Conservation (phyloP, 2,888 invertebrate species). For the Megastigmus dorsalis region DNA sequence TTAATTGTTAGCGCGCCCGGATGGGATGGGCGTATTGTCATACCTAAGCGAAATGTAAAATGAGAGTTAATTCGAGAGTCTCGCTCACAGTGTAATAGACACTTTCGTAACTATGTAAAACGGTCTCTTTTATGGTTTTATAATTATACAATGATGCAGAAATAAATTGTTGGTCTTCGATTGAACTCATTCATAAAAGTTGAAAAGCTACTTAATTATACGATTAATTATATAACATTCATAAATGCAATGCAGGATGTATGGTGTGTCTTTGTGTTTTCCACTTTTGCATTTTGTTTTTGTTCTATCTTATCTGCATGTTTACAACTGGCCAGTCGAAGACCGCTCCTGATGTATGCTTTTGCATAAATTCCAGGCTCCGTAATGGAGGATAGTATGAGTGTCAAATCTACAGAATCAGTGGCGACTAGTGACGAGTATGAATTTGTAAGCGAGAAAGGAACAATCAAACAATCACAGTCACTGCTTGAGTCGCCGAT, state of each 20-base stretch:
- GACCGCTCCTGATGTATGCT: slow-evolving; percentile 13
- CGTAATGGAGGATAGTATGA: slow-evolving; percentile 81
- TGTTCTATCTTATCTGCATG: slow-evolving; percentile 27
- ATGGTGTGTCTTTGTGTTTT: not conserved
- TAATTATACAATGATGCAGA: too few species aligned
- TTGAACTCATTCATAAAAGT: not conserved
- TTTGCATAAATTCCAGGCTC: slow-evolving; percentile 60
- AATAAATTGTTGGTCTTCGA: not conserved
- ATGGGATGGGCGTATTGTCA: slow-evolving; percentile 44
- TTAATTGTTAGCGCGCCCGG: slow-evolving; percentile 1
- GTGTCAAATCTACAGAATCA: slow-evolving; percentile 82
- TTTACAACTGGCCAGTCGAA: too few species aligned
- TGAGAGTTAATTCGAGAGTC: not conserved
- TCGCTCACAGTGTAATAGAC: not conserved
- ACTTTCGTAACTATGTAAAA: too few species aligned
- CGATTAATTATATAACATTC: slow-evolving; percentile 39
- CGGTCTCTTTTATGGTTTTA: not conserved
- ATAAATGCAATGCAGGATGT: too few species aligned
- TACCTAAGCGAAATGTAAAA: slow-evolving; percentile 1
- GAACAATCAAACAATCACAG: slow-evolving; percentile 68
- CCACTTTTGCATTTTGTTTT: slow-evolving; percentile 12
- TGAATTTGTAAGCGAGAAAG: slow-evolving; percentile 80
- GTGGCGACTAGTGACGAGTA: slow-evolving; percentile 82
- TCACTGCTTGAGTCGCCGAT: slow-evolving; percentile 75
- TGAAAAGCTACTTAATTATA: not conserved